Base-by-base conservation (phyloP, 2,888 invertebrate species). In the Copidosoma aretas region DNA sequence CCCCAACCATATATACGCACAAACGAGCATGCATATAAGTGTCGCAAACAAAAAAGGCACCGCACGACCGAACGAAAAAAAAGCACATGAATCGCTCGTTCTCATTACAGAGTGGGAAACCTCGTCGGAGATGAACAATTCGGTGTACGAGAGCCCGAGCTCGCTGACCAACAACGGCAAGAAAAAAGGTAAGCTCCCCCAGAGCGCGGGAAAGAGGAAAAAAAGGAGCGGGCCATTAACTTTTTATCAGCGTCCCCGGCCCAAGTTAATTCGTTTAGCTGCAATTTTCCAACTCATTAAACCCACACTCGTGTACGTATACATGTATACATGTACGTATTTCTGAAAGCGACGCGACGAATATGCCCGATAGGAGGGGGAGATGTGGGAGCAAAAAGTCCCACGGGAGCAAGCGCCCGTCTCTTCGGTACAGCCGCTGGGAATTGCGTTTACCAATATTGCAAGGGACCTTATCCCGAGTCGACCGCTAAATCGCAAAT, bases 111-210 rank as follows among this genome's bases (percentile, higher is more conserved):
- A 82, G 73, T 86, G 85, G 83, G 86, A 86, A 73, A 80, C 80
- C 75, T 84, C 84, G 71, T 83, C 86, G 66, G 84, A 85, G 73
- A 82, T 87, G 83, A 87, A 88, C 84, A 87, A 87, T 81, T 88
- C 89, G 63, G 86, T 87, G 76, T 88, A 88, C 82, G 89, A 89
- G 71, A 88, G 88, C 78, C 87, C 88, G 72, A 89, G 89, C 78
- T 89, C 89, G 71, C 86, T 89, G 81, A 88, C 89, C 75, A 88
- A 88, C 79, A 88, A 88, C 73, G 82, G 81, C 69, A 81, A 82
- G 59, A 83, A 81, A 72, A 74, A 77, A 74, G 84, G 83, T 83
- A 67, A 73, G 72, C 3, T 17, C 12, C 12, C 5, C 58, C 52
- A 32, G 24, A 14, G 32, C 19, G 41, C 41, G 41, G 17, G 5